A percentile compares a stretch with the other conserved stretches of the same genome.
Evolutionary conservation across 1,140 invertebrate species (phyloP).

Genomic region (Drosophila jambulina): DNA sequence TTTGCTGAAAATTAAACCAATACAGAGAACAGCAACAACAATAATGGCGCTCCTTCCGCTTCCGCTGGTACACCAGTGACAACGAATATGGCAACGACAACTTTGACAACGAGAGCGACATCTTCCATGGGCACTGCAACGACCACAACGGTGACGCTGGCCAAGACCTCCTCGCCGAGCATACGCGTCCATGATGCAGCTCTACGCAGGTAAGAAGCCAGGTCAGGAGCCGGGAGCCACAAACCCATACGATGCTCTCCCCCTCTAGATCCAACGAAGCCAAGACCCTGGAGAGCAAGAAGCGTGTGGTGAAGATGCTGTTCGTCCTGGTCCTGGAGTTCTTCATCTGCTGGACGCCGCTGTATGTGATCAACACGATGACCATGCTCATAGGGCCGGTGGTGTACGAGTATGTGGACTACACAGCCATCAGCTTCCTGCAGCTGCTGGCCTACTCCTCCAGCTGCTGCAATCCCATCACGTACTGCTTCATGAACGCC

Average conservation of each 20-base stretch:
- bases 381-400: slow-evolving; percentile 89
- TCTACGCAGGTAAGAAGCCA: slow-evolving; percentile 61
- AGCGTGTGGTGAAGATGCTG: slow-evolving; percentile 94
- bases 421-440: slow-evolving; percentile 91
- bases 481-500: slow-evolving; percentile 97
- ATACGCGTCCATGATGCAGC: slow-evolving; percentile 70
- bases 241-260: neutral
- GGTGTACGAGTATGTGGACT: slow-evolving; percentile 90
- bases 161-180: slow-evolving; percentile 65
- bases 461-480: slow-evolving; percentile 96
- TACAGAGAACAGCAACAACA: slow-evolving; percentile 63
- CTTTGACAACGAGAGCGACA: slow-evolving; percentile 39
- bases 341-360: slow-evolving; percentile 96
- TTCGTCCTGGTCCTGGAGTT: slow-evolving; percentile 96
- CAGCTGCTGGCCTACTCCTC: slow-evolving; percentile 94
- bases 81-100: slow-evolving; percentile 33
- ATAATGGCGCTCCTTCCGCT: slow-evolving; percentile 37
- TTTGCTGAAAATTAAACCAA: neutral
- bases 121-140: slow-evolving; percentile 30
- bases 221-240: slow-evolving; percentile 57
- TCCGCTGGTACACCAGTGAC: neutral
- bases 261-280: slow-evolving; percentile 84
- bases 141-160: slow-evolving; percentile 45
- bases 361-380: slow-evolving; percentile 94
- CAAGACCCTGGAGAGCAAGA: slow-evolving; percentile 85